Evolutionary conservation across 2,797 vertebrate genomes (phyloP).

Genomic region (Prionace glauca): DNA sequence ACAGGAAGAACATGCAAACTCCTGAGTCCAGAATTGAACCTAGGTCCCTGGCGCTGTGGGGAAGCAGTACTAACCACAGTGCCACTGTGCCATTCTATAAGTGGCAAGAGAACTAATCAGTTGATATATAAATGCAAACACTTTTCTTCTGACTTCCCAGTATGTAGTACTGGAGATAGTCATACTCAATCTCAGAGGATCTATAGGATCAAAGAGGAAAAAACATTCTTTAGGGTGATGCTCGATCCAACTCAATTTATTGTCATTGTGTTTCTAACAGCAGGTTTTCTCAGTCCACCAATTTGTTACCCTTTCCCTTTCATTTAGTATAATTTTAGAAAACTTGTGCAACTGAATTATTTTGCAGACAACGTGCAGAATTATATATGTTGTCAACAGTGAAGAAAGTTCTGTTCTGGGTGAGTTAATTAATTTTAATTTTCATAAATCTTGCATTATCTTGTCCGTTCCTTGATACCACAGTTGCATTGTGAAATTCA

Average conservation of each 20-base stretch:
- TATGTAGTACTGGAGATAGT: neutral
- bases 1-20: too few species aligned
- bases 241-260: neutral
- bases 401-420: neutral
- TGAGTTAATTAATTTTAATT: neutral
- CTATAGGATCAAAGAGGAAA: neutral
- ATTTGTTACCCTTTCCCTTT: neutral
- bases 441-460: neutral
- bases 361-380: neutral
- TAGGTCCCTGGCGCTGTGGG: too few species aligned
- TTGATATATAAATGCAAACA: neutral
- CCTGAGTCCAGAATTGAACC: too few species aligned
- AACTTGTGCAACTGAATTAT: neutral
- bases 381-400: neutral
- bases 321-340: neutral
- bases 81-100: too few species aligned
- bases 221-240: neutral
- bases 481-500: neutral
- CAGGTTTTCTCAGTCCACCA: neutral
- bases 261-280: neutral
- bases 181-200: neutral
- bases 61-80: too few species aligned
- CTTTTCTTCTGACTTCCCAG: neutral
- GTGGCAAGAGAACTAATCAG: too few species aligned
- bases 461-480: neutral